Base-by-base conservation (phyloP, 2,113 vertebrate genomes). In the Brevimyrus niger region DNA sequence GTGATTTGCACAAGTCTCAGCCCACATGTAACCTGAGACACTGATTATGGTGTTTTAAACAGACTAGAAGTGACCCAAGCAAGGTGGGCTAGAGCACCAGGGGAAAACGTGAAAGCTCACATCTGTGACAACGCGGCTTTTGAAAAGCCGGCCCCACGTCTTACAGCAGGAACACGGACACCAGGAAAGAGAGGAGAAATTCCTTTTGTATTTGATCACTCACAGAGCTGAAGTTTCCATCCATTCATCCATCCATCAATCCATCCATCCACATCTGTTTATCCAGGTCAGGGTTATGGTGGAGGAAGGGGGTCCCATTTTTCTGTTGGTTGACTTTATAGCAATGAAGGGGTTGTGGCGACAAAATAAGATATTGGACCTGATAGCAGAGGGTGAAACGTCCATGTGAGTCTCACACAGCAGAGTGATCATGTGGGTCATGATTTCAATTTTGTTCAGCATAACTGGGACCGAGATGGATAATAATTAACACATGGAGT, bases 401-500 rank as follows among this genome's bases (percentile, higher is more conserved):
- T 48, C 82, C 8, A 3, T 46, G n/a, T 50, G 11, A 86, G 46
- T 27, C 46, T 51, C 13, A 51, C 48, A 58, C 89, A 86, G 84
- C 84, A 53, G 19, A 76, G 48, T 27, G 53, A 46, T 50, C 80
- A 89, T 87, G 65, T 89, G 47, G 35, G 31, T 46, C 61, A 38
- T 55, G 61, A 87, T 89, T 61, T 89, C 17, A 76, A 38, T 61
- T 61, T 51, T 87, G 44, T 44, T 87, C 85, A 7, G 21, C 51
- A 38, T 51, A 58, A 55, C 89, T 17, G 46, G 83, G 19, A 13
- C 48, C 3, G 19, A 87, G 85, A 46, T 27, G 46, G 85, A 80
- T 48, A 87, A 87, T 87, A 61, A 87, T 87, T 89, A 87, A 89
- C 85, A 50, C 47, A 44, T 86, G 13, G 38, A 53, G 27, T 13